A percentile compares a stretch with the other conserved stretches of the same genome.
Evolutionary conservation across 2,113 vertebrate species (phyloP).

Genomic region (Planiliza haematocheilus): DNA sequence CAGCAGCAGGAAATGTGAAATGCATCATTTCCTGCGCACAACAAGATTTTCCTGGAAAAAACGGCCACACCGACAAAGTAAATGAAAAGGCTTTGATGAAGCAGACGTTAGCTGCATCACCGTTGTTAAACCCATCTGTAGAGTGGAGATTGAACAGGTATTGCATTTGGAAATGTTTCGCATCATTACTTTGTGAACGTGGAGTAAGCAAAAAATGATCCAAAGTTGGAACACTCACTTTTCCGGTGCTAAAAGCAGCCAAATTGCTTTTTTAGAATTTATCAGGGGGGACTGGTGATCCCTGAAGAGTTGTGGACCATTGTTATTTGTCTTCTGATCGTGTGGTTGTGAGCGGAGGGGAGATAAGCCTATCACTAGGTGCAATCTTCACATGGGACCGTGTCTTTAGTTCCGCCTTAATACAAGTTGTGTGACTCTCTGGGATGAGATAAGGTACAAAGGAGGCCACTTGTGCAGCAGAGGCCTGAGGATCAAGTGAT

Average conservation of each 20-base stretch:
- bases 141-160: conserved; percentile 7
- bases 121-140: conserved; percentile 22
- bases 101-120: conserved; percentile 14
- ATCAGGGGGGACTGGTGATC: conserved; percentile 27
- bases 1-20: conserved; percentile 39
- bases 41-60: conserved; percentile 24
- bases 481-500: conserved; percentile 71
- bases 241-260: conserved; percentile 6
- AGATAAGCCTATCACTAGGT: conserved; percentile 58
- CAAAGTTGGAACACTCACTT: conserved; percentile 12
- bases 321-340: conserved; percentile 59
- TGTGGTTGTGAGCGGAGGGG: conserved; percentile 19
- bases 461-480: conserved; percentile 64
- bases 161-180: conserved; percentile 26
- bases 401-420: conserved; percentile 70
- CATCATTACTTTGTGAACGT: conserved; percentile 32
- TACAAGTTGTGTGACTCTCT: conserved; percentile 70
- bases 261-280: conserved; percentile 6
- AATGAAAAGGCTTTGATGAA: conserved; percentile 28
- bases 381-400: conserved; percentile 58
- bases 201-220: conserved; percentile 12
- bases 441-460: conserved; percentile 72
- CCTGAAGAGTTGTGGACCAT: conserved; percentile 37
- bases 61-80: conserved; percentile 2
- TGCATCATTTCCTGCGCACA: conserved; percentile 24